These are phyloP conservation scores for Geococcyx californianus DNA, from an alignment of 2,113 vertebrate species.

Conservation along the genomic window DNA sequence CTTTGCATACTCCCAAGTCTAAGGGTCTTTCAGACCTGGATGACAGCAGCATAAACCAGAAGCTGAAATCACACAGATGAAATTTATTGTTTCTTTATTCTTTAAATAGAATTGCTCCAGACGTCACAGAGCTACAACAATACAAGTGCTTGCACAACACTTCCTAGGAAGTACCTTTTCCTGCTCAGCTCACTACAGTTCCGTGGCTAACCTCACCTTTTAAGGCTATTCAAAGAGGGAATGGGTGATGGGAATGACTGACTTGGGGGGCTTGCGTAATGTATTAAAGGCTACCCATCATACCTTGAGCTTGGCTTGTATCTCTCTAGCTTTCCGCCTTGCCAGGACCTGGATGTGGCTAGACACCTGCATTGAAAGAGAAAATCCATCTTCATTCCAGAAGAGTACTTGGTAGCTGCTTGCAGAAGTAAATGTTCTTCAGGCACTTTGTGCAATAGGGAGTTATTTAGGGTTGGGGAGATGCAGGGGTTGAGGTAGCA, in stretches of 20 bases:
- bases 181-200: background rate
- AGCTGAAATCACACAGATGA: background rate
- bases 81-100: slow-evolving; percentile 8
- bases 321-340: slow-evolving; percentile 94
- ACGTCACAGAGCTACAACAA: slow-evolving; percentile 13
- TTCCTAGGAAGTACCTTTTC: slow-evolving; percentile 41
- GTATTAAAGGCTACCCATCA: background rate
- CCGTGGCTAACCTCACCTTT: background rate
- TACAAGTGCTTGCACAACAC: background rate
- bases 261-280: background rate
- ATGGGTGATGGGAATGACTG: background rate
- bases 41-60: background rate
- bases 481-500: background rate
- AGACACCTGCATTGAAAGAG: slow-evolving; percentile 82
- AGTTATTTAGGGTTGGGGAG: background rate
- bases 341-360: slow-evolving; percentile 98
- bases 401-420: background rate
- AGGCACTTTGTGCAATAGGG: background rate
- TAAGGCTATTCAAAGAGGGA: background rate
- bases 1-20: background rate
- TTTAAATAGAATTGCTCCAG: slow-evolving; percentile 30
- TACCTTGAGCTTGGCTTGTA: slow-evolving; percentile 99
- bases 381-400: background rate
- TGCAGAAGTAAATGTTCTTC: background rate
- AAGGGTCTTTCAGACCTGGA: background rate